phyloP scores from a whole-genome alignment of 2,888 invertebrate genomes.

The Drepanosiphum platanoidis region DNA sequence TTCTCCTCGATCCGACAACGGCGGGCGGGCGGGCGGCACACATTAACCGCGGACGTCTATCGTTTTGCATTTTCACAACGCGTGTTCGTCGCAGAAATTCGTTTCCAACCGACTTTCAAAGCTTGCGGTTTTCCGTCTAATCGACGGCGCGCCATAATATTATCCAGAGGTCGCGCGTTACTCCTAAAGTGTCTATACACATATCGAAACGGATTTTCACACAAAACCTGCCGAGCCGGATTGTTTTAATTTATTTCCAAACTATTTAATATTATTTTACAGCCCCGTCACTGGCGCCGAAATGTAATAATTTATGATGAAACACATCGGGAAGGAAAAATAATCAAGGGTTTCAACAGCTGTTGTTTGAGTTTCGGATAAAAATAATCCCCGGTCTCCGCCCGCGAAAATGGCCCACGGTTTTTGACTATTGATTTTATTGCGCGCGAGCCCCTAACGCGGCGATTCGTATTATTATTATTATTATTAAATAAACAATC shows the following conservation, averaged over 20 bases:
- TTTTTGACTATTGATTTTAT: conserved; percentile 1
- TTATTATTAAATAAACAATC: too few species aligned
- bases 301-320: conserved; percentile 25
- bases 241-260: conserved; percentile 45
- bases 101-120: conserved; percentile 9
- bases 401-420: neutral
- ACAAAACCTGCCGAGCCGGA: conserved; percentile 24
- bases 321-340: conserved; percentile 4
- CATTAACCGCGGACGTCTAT: neutral
- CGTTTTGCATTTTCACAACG: conserved; percentile 1
- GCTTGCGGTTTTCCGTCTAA: neutral
- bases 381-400: neutral
- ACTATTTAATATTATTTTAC: conserved; percentile 38
- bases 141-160: neutral
- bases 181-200: neutral
- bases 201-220: conserved; percentile 9
- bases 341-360: neutral
- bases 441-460: too few species aligned
- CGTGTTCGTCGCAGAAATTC: neutral
- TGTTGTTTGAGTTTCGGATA: neutral
- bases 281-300: neutral
- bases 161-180: neutral
- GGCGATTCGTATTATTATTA: too few species aligned
- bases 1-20: neutral
- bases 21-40: too few species aligned